Evolutionary conservation across 2,797 vertebrate species (phyloP).

Genomic region (Hypotaenidia philippensis): DNA sequence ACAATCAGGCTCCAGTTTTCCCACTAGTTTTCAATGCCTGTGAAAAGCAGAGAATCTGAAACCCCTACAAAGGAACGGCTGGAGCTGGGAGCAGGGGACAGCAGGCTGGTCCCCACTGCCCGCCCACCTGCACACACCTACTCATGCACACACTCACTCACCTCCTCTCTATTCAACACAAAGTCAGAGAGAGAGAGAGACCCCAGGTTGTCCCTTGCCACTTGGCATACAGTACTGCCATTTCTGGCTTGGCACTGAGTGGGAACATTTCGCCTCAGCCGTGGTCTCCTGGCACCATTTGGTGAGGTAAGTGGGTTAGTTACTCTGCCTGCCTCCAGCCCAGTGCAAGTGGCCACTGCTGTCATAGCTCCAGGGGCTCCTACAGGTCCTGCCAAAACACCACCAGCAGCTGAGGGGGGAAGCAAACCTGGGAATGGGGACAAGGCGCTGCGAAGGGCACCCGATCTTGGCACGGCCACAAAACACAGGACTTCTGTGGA

Average conservation of each 20-base stretch:
- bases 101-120: fast-evolving
- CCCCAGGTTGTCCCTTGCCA: not conserved
- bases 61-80: not conserved
- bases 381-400: not conserved
- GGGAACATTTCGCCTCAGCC: fast-evolving
- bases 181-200: not conserved
- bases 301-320: not conserved
- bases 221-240: fast-evolving
- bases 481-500: fast-evolving
- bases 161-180: not conserved
- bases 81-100: not conserved
- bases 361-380: not conserved
- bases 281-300: fast-evolving
- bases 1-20: constrained; percentile 40
- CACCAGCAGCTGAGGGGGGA: fast-evolving
- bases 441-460: not conserved
- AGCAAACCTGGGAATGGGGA: not conserved
- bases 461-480: fast-evolving
- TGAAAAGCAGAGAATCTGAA: constrained; percentile 35
- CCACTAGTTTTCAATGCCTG: constrained; percentile 43
- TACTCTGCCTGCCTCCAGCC: not conserved
- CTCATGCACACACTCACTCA: fast-evolving
- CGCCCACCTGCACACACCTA: fast-evolving
- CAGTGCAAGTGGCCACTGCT: fast-evolving
- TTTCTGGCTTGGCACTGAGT: fast-evolving